Percentiles rank a stretch among this genome's conserved stretches.
Conservation (phyloP, 1,140 invertebrate genomes). For the Yoshiicerus persimilis region DNA sequence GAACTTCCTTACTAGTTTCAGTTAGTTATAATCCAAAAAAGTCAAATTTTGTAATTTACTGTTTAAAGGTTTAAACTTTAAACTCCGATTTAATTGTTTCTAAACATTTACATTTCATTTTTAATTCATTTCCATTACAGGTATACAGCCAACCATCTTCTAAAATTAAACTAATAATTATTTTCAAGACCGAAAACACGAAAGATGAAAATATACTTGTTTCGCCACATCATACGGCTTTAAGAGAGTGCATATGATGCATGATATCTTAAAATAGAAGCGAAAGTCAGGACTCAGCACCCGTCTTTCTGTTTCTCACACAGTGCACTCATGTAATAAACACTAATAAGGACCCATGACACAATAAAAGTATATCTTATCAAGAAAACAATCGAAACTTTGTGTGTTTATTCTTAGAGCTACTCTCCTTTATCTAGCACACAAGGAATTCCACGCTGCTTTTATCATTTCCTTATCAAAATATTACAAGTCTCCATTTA, state of each 20-base stretch:
- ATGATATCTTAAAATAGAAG: background rate
- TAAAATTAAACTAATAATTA: too few species aligned
- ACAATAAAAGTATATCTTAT: background rate
- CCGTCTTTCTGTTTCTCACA: background rate
- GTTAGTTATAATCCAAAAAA: background rate
- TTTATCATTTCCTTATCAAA: conserved; percentile 10
- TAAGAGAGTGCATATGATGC: background rate
- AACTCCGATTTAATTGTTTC: too few species aligned
- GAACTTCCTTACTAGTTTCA: background rate
- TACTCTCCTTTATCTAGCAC: background rate
- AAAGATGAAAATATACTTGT: background rate
- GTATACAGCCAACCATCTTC: too few species aligned
- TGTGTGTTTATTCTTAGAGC: background rate
- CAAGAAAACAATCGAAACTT: background rate
- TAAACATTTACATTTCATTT: too few species aligned
- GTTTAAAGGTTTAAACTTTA: too few species aligned
- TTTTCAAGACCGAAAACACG: too few species aligned
- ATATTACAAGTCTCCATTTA: background rate
- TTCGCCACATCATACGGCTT: background rate
- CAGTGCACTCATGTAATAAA: background rate
- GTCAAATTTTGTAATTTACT: too few species aligned
- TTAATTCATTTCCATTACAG: too few species aligned
- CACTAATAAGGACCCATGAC: background rate
- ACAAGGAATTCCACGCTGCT: background rate
- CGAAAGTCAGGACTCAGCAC: background rate